Percentiles rank a stretch among this genome's conserved stretches.
Conservation (phyloP, 1,140 invertebrate species). For the Musca vetustissima region DNA sequence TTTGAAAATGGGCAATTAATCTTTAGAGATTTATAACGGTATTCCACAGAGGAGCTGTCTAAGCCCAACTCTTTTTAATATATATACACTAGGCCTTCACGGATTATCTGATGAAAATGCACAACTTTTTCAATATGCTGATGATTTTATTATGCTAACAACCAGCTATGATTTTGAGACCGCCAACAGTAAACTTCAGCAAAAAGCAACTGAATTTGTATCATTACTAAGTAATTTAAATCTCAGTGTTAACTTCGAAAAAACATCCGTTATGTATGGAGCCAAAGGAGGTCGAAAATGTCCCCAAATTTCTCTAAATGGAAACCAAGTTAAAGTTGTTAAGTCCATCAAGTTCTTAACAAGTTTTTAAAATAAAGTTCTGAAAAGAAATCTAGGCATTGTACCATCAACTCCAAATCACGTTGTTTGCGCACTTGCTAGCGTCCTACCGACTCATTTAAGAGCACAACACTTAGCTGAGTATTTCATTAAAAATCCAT, state of each 20-base stretch:
- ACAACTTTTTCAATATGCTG: background rate
- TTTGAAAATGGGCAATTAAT: too few species aligned
- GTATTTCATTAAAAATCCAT: too few species aligned
- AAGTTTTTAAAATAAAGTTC: too few species aligned
- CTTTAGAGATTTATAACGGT: background rate
- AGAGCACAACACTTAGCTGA: too few species aligned
- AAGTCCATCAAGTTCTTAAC: background rate
- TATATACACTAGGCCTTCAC: background rate
- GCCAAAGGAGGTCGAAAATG: background rate
- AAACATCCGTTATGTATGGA: background rate
- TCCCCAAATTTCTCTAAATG: background rate
- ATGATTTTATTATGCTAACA: background rate
- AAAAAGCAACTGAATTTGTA: too few species aligned
- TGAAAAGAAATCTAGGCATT: too few species aligned
- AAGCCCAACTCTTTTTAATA: constrained; percentile 6
- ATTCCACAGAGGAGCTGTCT: background rate
- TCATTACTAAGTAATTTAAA: background rate
- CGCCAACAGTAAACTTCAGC: too few species aligned
- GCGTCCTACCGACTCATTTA: too few species aligned
- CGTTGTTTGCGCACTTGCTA: too few species aligned
- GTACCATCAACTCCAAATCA: too few species aligned
- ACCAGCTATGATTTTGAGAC: background rate
- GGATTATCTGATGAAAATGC: background rate
- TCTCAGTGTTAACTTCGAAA: background rate
- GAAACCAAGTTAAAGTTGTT: background rate